Conservation (phyloP, 1,140 invertebrate genomes). For the Lordiphosa mommai region DNA sequence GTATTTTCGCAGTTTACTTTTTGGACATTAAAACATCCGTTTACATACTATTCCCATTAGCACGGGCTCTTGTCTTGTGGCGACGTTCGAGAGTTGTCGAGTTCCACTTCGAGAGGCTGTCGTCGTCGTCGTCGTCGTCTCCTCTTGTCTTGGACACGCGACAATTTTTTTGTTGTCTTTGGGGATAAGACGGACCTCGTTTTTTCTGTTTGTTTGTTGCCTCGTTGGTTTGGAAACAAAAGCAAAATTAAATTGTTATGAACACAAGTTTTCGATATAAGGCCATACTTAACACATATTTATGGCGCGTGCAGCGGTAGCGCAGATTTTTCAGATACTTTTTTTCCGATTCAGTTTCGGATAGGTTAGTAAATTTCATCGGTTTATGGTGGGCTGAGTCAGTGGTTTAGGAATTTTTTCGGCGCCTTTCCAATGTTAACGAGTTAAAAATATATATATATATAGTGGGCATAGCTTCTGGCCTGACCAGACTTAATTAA, state of each 20-base stretch:
- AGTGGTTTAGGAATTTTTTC: slow-evolving; percentile 28
- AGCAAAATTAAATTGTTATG: slow-evolving; percentile 78
- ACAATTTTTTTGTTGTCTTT: slow-evolving; percentile 51
- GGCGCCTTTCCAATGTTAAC: slow-evolving; percentile 15
- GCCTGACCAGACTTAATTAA: slow-evolving; percentile 65
- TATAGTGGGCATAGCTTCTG: slow-evolving; percentile 17
- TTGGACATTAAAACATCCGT: slow-evolving; percentile 78
- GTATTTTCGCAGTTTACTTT: slow-evolving; percentile 75
- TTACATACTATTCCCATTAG: slow-evolving; percentile 78
- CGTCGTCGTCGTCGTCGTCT: slow-evolving; percentile 26
- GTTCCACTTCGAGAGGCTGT: not conserved
- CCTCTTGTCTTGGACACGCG: slow-evolving; percentile 70
- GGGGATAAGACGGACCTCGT: not conserved
- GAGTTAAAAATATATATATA: slow-evolving; percentile 29
- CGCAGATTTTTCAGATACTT: slow-evolving; percentile 68
- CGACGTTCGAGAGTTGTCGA: not conserved
- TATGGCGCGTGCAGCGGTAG: slow-evolving; percentile 75
- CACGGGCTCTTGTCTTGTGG: slow-evolving; percentile 63
- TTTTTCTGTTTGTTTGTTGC: not conserved
- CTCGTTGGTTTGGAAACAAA: slow-evolving; percentile 48
- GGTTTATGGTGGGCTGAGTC: slow-evolving; percentile 46
- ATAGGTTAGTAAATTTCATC: slow-evolving; percentile 51
- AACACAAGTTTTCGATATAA: slow-evolving; percentile 75
- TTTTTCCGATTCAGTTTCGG: slow-evolving; percentile 6
- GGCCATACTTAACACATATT: slow-evolving; percentile 73